These are phyloP conservation scores for Embidobia sp. DNA, from an alignment of 2,888 invertebrate species.

Conservation along the genomic window DNA sequence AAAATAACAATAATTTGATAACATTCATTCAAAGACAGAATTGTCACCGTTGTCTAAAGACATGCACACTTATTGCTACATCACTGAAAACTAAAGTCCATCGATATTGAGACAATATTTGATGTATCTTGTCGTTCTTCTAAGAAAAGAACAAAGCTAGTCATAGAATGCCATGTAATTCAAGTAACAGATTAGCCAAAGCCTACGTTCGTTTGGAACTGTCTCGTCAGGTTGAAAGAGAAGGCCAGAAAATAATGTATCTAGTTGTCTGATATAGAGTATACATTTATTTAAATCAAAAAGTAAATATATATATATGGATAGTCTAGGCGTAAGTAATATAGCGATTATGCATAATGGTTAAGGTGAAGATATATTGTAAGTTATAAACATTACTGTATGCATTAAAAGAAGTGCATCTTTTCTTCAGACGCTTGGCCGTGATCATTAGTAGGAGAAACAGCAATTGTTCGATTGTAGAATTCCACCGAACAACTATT, in stretches of 20 bases:
- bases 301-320: constrained; percentile 48
- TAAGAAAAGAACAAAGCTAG: constrained; percentile 24
- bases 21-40: no score
- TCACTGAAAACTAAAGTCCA: no score
- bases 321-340: constrained; percentile 4
- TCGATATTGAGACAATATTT: not conserved
- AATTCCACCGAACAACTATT: no score
- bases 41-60: no score
- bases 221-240: constrained; percentile 67
- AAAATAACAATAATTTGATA: no score
- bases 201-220: constrained; percentile 49
- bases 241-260: constrained; percentile 65
- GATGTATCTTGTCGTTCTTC: no score
- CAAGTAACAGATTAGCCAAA: not conserved
- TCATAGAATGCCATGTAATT: constrained; percentile 29
- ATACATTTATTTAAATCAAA: constrained; percentile 72
- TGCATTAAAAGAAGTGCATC: constrained; percentile 7
- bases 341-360: constrained; percentile 1
- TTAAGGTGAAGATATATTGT: constrained; percentile 14
- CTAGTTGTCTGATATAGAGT: constrained; percentile 69
- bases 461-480: no score
- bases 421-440: not conserved
- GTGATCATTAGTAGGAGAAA: no score
- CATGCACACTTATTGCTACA: no score
- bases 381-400: constrained; percentile 8